Percentiles rank a stretch among this genome's conserved stretches.
Evolutionary conservation across 2,797 vertebrate species (phyloP).

Genomic region (Gambusia yucatana): DNA sequence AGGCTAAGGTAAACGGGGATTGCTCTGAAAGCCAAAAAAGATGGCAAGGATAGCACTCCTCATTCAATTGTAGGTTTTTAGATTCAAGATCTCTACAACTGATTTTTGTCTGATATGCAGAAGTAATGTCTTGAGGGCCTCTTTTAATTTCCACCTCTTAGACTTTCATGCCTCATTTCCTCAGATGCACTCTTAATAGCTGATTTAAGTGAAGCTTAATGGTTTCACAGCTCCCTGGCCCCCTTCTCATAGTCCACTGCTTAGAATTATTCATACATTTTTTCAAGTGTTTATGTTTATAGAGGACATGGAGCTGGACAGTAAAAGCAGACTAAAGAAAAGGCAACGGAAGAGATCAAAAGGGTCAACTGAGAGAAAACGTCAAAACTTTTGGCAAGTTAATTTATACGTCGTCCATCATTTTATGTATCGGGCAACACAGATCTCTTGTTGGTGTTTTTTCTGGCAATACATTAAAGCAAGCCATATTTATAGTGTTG

Average conservation of each 20-base stretch:
- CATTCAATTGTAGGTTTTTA: not conserved
- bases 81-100: not conserved
- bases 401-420: slow-evolving; percentile 44
- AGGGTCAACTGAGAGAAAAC: slow-evolving; percentile 28
- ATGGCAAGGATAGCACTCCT: not conserved
- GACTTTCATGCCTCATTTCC: slow-evolving; percentile 40
- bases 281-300: slow-evolving; percentile 58
- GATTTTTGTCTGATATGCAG: not conserved
- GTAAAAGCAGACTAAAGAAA: slow-evolving; percentile 36
- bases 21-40: not conserved
- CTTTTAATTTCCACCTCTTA: slow-evolving; percentile 21
- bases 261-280: slow-evolving; percentile 56
- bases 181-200: slow-evolving; percentile 32
- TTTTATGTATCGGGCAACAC: slow-evolving; percentile 57
- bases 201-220: slow-evolving; percentile 53
- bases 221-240: slow-evolving; percentile 39
- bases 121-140: slow-evolving; percentile 8
- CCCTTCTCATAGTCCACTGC: slow-evolving; percentile 24
- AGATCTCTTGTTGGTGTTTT: slow-evolving; percentile 56
- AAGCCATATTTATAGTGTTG: slow-evolving; percentile 57
- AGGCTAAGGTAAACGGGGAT: not conserved
- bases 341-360: slow-evolving; percentile 16
- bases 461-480: slow-evolving; percentile 69
- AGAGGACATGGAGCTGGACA: slow-evolving; percentile 58
- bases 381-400: slow-evolving; percentile 18